These are phyloP conservation scores for Callimorpha dominula DNA, from an alignment of 2,888 invertebrate species.

Conservation along the genomic window DNA sequence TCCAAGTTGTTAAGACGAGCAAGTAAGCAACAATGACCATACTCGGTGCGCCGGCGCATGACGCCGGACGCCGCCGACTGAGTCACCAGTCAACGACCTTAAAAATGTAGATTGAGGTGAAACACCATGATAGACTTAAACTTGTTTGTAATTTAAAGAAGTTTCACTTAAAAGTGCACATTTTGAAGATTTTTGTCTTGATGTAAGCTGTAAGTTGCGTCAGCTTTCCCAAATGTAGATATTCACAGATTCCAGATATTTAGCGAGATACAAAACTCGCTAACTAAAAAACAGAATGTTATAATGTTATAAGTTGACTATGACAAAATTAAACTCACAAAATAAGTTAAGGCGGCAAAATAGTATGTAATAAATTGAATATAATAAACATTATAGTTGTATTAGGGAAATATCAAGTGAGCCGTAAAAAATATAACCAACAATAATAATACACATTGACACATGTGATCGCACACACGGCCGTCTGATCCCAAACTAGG, in stretches of 20 bases:
- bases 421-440: too few relatives aligned
- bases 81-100: conserved; percentile 75
- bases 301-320: too few relatives aligned
- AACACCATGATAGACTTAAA: conserved; percentile 36
- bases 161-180: conserved; percentile 28
- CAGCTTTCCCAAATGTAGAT: not conserved
- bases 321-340: too few relatives aligned
- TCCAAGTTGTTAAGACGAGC: conserved; percentile 37
- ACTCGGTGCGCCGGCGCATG: conserved; percentile 56
- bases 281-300: too few relatives aligned
- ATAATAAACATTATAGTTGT: too few relatives aligned
- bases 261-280: too few relatives aligned
- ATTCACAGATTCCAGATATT: not conserved
- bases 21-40: conserved; percentile 60
- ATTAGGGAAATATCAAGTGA: too few relatives aligned
- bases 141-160: conserved; percentile 39
- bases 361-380: too few relatives aligned
- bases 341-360: too few relatives aligned
- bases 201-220: not conserved
- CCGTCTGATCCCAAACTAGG: too few relatives aligned
- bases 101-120: conserved; percentile 53
- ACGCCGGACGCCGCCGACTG: conserved; percentile 46
- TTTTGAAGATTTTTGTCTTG: conserved; percentile 9
- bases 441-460: too few relatives aligned
- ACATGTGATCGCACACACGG: too few relatives aligned